phyloP scores from a whole-genome alignment of 2,888 invertebrate species.

The Gortyna flavago region DNA sequence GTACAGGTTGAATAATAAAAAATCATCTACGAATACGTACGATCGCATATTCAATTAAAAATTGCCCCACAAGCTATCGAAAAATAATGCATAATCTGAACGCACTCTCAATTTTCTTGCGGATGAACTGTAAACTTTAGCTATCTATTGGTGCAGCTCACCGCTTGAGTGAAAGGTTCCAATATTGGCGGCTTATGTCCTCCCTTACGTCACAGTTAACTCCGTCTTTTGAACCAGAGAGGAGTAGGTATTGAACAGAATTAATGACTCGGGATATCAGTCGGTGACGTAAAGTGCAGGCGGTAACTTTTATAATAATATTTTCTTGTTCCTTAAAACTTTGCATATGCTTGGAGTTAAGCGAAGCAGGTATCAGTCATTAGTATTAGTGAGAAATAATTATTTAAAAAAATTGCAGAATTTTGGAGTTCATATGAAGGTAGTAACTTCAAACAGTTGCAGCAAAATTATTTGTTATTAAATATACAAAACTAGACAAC shows the following conservation, averaged over 20 bases:
- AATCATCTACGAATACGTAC: too few relatives aligned
- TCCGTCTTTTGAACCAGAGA: not conserved
- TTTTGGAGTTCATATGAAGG: not conserved
- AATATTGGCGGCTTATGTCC: constrained; percentile 13
- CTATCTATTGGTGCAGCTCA: constrained; percentile 12
- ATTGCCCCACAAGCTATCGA: not conserved
- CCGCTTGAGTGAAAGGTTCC: not conserved
- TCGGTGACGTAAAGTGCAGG: not conserved
- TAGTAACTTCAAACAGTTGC: not conserved
- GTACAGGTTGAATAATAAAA: not conserved
- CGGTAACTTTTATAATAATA: not conserved
- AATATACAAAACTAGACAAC: not conserved
- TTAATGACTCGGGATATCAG: constrained; percentile 24
- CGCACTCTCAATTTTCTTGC: not conserved
- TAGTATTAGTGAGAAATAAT: not conserved
- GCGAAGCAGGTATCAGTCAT: not conserved
- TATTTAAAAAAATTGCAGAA: not conserved
- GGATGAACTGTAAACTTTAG: not conserved
- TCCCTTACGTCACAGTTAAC: not conserved
- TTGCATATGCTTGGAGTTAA: not conserved
- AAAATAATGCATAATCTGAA: too few relatives aligned
- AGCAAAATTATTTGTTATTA: not conserved
- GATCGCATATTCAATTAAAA: not conserved
- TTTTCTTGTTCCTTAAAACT: not conserved
- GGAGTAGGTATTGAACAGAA: not conserved